Evolutionary conservation across 2,888 invertebrate genomes (phyloP).

Genomic region (Euspilapteryx auroguttella): DNA sequence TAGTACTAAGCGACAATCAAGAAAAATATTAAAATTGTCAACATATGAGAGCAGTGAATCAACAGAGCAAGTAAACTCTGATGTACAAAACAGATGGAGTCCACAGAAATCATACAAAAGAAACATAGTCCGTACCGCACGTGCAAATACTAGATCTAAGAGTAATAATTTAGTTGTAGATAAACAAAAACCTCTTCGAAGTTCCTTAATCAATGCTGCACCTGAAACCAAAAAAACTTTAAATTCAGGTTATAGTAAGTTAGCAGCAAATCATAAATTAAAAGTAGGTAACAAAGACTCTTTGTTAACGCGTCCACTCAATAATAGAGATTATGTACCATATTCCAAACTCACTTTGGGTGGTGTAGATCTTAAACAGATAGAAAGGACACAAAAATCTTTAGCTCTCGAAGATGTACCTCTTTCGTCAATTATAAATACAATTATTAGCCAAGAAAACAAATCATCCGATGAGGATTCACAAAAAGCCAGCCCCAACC

Average conservation of each 20-base stretch:
- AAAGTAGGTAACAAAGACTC: not conserved
- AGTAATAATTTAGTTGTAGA: no score
- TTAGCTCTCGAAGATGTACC: slow-evolving; percentile 28
- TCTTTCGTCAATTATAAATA: slow-evolving; percentile 37
- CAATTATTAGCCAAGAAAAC: no score
- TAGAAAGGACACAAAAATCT: slow-evolving; percentile 37
- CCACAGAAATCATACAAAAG: slow-evolving; percentile 14
- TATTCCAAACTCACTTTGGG: slow-evolving; percentile 49
- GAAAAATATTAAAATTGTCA: slow-evolving; percentile 36
- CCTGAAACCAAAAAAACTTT: slow-evolving; percentile 19
- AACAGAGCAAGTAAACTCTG: slow-evolving; percentile 25
- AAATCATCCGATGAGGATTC: slow-evolving; percentile 41
- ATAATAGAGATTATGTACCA: slow-evolving; percentile 44
- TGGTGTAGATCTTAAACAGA: slow-evolving; percentile 37
- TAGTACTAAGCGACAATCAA: slow-evolving; percentile 11
- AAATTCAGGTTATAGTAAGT: slow-evolving; percentile 33
- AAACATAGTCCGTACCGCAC: no score
- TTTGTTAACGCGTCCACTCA: slow-evolving; percentile 10
- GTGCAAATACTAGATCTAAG: no score
- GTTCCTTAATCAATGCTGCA: slow-evolving; percentile 4
- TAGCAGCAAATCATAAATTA: slow-evolving; percentile 9
- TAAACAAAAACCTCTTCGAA: no score
- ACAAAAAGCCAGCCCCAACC: slow-evolving; percentile 19
- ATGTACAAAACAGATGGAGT: slow-evolving; percentile 15
- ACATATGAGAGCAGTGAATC: slow-evolving; percentile 38